Conservation (phyloP, 1,140 invertebrate species). For the Tetranychus urticae region DNA sequence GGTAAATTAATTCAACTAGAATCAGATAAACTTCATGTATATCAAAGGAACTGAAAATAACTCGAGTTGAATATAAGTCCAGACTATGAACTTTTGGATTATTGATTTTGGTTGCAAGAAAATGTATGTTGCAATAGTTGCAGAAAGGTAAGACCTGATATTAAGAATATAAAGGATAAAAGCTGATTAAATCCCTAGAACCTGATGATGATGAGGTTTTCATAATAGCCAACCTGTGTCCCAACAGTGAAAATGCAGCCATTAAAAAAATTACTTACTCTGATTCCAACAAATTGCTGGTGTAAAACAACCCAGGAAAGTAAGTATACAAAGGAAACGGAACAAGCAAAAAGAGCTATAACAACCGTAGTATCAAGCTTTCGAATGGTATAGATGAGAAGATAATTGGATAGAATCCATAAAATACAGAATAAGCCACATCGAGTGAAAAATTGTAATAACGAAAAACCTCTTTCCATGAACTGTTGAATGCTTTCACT, state of each 20-base stretch:
- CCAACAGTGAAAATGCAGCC: background rate
- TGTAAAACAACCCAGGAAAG: conserved; percentile 86
- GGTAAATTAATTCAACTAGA: no score
- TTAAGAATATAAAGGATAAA: no score
- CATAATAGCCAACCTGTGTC: background rate
- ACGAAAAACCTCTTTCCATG: conserved; percentile 16
- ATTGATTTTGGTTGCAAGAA: no score
- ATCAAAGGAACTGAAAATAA: no score
- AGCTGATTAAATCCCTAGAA: no score
- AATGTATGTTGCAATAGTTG: no score
- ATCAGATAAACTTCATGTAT: no score
- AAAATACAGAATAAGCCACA: conserved; percentile 64
- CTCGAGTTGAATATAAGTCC: no score
- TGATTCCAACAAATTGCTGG: conserved; percentile 79
- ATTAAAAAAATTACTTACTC: conserved; percentile 36
- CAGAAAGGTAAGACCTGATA: no score
- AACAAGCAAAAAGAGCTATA: conserved; percentile 71
- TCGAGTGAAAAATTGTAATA: conserved; percentile 23
- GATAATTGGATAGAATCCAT: conserved; percentile 76
- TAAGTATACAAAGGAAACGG: conserved; percentile 73
- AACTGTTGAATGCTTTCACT: conserved; percentile 18
- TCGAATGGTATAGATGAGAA: conserved; percentile 60
- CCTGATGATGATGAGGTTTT: no score
- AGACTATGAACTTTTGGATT: no score
- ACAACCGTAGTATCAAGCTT: conserved; percentile 70